phyloP scores from a whole-genome alignment of 1,140 invertebrate genomes.

The Achatina immaculata region DNA sequence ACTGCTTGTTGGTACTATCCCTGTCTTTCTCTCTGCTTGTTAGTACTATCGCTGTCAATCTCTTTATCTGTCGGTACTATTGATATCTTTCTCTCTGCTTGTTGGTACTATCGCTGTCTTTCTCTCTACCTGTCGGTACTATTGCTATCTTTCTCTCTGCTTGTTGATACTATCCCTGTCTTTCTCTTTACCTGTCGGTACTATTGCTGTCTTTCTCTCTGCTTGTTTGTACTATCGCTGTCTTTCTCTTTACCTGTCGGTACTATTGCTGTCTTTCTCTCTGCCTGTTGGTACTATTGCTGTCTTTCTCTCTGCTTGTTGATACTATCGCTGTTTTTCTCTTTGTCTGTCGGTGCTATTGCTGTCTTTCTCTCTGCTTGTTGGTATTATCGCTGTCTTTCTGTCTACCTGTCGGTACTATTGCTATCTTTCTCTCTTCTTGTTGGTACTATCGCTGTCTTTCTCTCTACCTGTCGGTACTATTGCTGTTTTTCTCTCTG shows the following conservation, averaged over 20 bases:
- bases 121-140: neutral
- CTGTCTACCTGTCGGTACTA: no score
- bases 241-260: slow-evolving; percentile 26
- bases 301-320: slow-evolving; percentile 2
- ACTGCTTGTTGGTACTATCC: neutral
- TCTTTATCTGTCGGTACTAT: neutral
- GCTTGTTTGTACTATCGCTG: neutral
- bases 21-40: slow-evolving; percentile 14
- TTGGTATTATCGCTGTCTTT: neutral
- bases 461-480: neutral
- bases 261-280: neutral
- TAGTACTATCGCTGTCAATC: neutral
- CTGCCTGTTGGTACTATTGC: neutral
- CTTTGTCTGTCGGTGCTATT: slow-evolving; percentile 12
- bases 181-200: no score
- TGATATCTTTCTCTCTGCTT: neutral
- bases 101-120: neutral
- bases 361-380: neutral
- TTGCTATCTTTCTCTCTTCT: slow-evolving; percentile 10
- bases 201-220: neutral
- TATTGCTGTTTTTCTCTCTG: neutral
- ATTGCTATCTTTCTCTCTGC: neutral
- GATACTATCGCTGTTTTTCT: neutral
- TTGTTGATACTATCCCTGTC: neutral
- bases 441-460: neutral